Base-by-base conservation (phyloP, 2,888 invertebrate species). In the Marronus borbonicus region DNA sequence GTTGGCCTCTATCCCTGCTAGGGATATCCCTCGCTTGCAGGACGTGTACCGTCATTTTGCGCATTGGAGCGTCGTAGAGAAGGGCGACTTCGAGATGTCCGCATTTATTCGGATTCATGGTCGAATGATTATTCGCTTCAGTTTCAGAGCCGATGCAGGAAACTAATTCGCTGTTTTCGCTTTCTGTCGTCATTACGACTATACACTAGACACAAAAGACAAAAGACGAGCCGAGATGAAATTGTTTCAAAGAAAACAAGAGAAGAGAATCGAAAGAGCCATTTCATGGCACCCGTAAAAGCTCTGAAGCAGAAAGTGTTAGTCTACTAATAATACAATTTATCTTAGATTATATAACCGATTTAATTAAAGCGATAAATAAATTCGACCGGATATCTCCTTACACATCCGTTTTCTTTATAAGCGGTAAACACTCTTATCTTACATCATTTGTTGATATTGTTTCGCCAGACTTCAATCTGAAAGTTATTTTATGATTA, bases 31-130 rank as follows among this genome's bases (percentile, higher is more conserved):
- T 91, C 0, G 96, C 97, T 89, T 97, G 97, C 81, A 97, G 91
- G 76, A 98, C 94, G 85, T 97, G 96, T 31, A 98, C 95, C 64
- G 96, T 96, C 96, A 98, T 97, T 89, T 95, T 96, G 79, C 96
- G 92, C 89, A 96, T 95, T 7, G 96, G 96, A 14, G 96, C 95
- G 87, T 97, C 97, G 87, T 97, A 98, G 49, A 96, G 90, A 85
- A 98, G 92, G 7, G 97, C 96, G 80, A 97, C 93, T 89, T 98
- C 97, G 81, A 98, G 90, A 80, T 94, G 93, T 5, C 97, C 96
- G 82, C 95, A 93, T 80, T 91, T 90, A 88, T 88, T 93, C 84
- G 88, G 81, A 60, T 85, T 60, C 69, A 64, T 82, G 83, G 79
- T 87, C 90, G 86, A 87, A 91, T 88, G 68, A 88, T 69, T 70